phyloP scores from a whole-genome alignment of 1,140 invertebrate genomes.

The Ceratina calcarata region DNA sequence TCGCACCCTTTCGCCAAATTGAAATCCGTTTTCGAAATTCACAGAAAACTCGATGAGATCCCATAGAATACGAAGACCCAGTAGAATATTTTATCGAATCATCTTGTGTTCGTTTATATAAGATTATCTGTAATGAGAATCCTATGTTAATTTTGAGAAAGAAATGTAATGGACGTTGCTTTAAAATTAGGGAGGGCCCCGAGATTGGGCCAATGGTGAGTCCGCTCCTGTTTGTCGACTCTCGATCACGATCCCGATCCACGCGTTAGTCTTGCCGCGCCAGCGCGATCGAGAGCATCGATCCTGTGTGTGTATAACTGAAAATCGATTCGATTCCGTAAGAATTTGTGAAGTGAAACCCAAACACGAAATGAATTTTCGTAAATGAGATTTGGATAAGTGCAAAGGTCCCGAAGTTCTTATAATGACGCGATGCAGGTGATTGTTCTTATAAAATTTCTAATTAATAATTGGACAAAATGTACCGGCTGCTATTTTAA shows the following conservation, averaged over 20 bases:
- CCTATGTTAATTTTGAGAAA: too few relatives aligned
- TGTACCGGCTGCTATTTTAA: background rate
- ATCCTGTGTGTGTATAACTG: constrained; percentile 21
- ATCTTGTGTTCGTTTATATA: too few relatives aligned
- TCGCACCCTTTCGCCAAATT: too few relatives aligned
- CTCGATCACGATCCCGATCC: constrained; percentile 67
- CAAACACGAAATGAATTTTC: too few relatives aligned
- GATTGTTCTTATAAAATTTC: background rate
- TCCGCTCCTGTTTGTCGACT: constrained; percentile 57
- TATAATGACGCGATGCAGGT: background rate
- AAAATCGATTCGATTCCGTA: background rate
- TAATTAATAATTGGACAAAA: background rate
- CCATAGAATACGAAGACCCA: too few relatives aligned
- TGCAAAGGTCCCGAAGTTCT: background rate
- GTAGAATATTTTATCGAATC: too few relatives aligned
- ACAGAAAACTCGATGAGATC: too few relatives aligned
- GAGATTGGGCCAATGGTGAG: constrained; percentile 11
- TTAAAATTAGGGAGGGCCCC: constrained; percentile 7
- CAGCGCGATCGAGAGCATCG: constrained; percentile 67
- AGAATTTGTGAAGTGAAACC: constrained; percentile 25
- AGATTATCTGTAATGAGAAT: too few relatives aligned
- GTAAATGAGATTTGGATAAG: too few relatives aligned
- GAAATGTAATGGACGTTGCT: too few relatives aligned
- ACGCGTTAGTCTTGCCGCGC: constrained; percentile 66
- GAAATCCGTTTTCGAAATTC: too few relatives aligned